These are phyloP conservation scores for Strigamia crassipes DNA, from an alignment of 2,888 invertebrate species.

Conservation along the genomic window DNA sequence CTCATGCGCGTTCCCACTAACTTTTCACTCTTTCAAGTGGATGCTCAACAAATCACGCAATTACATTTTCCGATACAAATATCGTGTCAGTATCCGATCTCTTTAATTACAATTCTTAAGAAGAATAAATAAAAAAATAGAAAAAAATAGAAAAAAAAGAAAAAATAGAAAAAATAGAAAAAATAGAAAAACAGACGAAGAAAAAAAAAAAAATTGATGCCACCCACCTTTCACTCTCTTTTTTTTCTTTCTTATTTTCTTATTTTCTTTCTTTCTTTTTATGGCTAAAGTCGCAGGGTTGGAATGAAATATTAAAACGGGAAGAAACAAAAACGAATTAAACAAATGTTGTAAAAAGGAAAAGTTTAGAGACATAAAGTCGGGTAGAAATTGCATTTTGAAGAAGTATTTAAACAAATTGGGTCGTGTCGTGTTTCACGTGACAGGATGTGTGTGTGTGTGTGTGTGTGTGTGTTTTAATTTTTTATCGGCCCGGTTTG, in stretches of 20 bases:
- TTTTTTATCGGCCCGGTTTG: background rate
- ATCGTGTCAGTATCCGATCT: too few relatives aligned
- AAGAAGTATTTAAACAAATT: background rate
- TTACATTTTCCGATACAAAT: background rate
- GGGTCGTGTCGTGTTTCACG: background rate
- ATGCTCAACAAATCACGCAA: background rate
- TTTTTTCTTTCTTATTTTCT: background rate
- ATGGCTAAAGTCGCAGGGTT: background rate
- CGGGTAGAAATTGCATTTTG: too few relatives aligned
- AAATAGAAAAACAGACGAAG: background rate
- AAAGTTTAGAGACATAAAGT: background rate
- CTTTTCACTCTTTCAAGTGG: slow-evolving; percentile 4
- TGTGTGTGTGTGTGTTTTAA: background rate
- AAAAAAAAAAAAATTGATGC: background rate
- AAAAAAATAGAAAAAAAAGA: background rate
- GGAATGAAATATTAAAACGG: too few relatives aligned
- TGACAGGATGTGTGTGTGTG: background rate
- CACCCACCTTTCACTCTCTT: too few relatives aligned
- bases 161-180: background rate
- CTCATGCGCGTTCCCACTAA: background rate
- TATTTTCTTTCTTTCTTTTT: background rate
- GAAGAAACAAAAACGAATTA: too few relatives aligned
- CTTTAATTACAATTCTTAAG: too few relatives aligned
- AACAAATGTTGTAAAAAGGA: background rate
- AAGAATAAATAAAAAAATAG: too few relatives aligned